These are phyloP conservation scores for Erpobdella octoculata DNA, from an alignment of 2,888 invertebrate genomes.

Conservation along the genomic window DNA sequence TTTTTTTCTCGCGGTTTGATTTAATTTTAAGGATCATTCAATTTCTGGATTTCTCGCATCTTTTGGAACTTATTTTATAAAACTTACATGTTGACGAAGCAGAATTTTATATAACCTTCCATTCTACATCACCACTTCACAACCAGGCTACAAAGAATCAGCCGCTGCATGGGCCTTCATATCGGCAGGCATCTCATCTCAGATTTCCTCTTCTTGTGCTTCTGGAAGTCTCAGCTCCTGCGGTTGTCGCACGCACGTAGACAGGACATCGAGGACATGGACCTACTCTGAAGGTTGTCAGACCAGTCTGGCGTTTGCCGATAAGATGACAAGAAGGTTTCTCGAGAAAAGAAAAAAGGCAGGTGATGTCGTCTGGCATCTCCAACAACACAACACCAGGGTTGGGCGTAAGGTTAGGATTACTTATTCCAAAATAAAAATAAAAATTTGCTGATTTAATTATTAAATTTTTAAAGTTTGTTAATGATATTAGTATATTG, in stretches of 20 bases:
- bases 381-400: neutral
- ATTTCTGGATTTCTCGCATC: too few species aligned
- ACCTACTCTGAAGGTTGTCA: neutral
- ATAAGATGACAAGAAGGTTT: neutral
- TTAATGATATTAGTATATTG: too few species aligned
- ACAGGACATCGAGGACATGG: neutral
- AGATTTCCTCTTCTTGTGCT: neutral
- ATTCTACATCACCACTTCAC: neutral
- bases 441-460: too few species aligned
- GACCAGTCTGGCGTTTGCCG: neutral
- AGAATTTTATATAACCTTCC: too few species aligned
- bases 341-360: neutral
- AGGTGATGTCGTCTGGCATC: neutral
- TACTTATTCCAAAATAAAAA: too few species aligned
- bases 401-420: neutral
- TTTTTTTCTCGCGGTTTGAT: too few species aligned
- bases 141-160: neutral
- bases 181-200: neutral
- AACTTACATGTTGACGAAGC: too few species aligned
- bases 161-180: neutral
- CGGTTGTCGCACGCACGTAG: neutral
- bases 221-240: neutral
- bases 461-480: too few species aligned
- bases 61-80: too few species aligned
- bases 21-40: too few species aligned